Percentiles rank a stretch among this genome's conserved stretches.
These are phyloP conservation scores for Sipha maydis DNA, from an alignment of 2,888 invertebrate genomes.

Conservation along the genomic window DNA sequence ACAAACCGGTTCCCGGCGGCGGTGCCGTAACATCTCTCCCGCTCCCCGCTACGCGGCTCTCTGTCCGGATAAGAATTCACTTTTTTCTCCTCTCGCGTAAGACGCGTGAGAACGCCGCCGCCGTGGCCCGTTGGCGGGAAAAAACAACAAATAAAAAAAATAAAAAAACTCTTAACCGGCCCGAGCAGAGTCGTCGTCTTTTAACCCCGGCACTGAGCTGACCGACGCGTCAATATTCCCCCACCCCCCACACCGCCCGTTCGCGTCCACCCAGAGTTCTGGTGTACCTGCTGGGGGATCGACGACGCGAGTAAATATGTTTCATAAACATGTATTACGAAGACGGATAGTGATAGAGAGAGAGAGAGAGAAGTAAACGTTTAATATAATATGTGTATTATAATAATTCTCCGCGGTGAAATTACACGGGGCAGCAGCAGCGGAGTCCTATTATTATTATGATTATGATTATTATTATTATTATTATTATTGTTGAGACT, in stretches of 20 bases:
- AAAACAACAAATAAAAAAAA: too few species aligned
- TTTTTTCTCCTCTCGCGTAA: constrained; percentile 36
- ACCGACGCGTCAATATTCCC: neutral
- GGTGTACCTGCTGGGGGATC: neutral
- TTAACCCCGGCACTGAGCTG: constrained; percentile 7
- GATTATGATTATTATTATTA: neutral
- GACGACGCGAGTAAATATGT: neutral
- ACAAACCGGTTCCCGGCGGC: constrained; percentile 55
- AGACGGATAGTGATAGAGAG: too few species aligned
- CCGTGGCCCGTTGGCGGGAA: constrained; percentile 35
- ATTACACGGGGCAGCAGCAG: neutral
- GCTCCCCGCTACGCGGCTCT: neutral
- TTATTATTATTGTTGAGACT: neutral
- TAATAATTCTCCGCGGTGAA: neutral
- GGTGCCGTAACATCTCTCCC: constrained; percentile 28
- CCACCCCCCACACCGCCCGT: neutral
- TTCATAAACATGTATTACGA: too few species aligned
- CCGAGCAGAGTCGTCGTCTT: constrained; percentile 4
- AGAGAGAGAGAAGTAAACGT: too few species aligned
- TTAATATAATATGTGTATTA: neutral
- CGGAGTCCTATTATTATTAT: neutral
- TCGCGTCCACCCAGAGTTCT: too few species aligned
- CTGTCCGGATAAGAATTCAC: constrained; percentile 50
- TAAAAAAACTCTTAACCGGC: neutral
- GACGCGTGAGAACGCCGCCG: constrained; percentile 45